Base-by-base conservation (phyloP, 2,888 invertebrate genomes). In the Meteorus cinctellus region DNA sequence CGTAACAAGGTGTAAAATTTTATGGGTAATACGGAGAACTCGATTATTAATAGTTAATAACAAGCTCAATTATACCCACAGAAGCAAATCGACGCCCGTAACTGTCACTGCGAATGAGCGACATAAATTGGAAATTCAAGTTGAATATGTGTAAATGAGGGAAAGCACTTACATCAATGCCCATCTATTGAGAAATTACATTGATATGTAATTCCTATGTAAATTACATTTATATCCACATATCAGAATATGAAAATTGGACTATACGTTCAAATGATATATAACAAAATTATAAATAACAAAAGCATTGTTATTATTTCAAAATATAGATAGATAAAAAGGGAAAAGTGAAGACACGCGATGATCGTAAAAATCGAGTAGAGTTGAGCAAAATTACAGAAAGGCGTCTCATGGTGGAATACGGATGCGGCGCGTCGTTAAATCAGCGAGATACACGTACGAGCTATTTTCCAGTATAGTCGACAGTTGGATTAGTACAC, bases 31-130 rank as follows among this genome's bases (percentile, higher is more conserved):
- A 10, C 4, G 83, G 84, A 84, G 82, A 82, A 81, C 85, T 88
- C 85, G 88, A 89, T 88, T 87, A 89, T 89, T 88, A 88, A 89
- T 86, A 82, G 83, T 84, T 86, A 86, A 87, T 86, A 87, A 83
- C 87, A 86, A 34, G 5, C 34, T 88, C 89, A 89, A 88, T 89
- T 88, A 86, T 88, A 85, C 83, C 84, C 19, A 34, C 34, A 45
- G 34, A 8, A 34, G 34, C 34, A 34, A 34, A 8, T 45, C 45
- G 16, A 12, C 45, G 45, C 45, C 45, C 16, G 45, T 16, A 16
- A 14, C 48, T 48, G 48, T 16, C 48, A 48, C 4, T 16, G 24
- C 16, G 14, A 60, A 27, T 60, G 60, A 60, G 19, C 59, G 24
- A 19, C 16, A 59, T 60, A 60, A 8, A 60, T 60, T 31, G 10